These are phyloP conservation scores for Vandiemenella viatica DNA, from an alignment of 2,888 invertebrate genomes.

Conservation along the genomic window DNA sequence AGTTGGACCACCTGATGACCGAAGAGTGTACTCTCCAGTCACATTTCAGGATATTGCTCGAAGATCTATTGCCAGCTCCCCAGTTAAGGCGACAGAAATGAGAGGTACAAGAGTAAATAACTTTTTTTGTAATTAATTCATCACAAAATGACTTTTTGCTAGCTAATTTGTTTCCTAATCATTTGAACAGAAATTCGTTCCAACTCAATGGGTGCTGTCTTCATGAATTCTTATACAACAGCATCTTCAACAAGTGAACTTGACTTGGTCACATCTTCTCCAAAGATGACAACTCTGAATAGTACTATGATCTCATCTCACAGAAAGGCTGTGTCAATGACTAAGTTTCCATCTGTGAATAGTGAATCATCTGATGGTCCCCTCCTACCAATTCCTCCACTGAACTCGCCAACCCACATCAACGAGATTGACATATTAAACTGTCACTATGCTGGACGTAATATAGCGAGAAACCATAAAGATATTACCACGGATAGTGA, in stretches of 20 bases:
- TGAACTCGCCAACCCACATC: neutral
- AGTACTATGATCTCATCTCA: neutral
- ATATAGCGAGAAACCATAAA: no score
- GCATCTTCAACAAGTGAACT: no score
- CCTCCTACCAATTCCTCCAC: neutral
- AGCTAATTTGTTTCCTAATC: neutral
- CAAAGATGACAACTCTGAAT: neutral
- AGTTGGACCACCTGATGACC: slow-evolving; percentile 36
- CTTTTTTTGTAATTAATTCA: neutral
- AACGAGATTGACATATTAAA: neutral
- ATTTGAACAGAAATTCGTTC: neutral
- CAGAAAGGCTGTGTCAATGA: neutral
- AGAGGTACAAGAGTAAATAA: neutral
- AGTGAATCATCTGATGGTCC: neutral
- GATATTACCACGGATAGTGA: no score
- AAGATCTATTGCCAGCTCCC: neutral
- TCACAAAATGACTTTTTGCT: neutral
- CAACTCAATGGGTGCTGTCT: neutral
- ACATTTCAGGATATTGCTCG: slow-evolving; percentile 48
- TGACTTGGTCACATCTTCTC: neutral
- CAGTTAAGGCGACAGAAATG: neutral
- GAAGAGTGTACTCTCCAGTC: slow-evolving; percentile 65
- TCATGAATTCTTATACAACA: neutral
- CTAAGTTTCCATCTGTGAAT: neutral
- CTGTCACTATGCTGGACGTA: no score